phyloP scores from a whole-genome alignment of 2,888 invertebrate species.

The Drosophila trichaetosa region DNA sequence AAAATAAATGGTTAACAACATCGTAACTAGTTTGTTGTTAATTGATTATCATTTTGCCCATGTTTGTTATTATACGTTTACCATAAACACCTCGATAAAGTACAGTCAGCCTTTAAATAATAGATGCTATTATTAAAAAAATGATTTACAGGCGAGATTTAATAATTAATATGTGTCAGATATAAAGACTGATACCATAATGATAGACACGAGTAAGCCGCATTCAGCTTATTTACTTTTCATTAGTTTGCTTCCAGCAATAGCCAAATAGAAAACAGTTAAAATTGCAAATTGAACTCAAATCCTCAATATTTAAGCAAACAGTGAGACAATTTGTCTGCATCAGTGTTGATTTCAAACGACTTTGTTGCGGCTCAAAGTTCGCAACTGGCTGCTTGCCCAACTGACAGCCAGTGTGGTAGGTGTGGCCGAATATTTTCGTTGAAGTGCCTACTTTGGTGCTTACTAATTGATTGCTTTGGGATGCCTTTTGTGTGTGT shows the following conservation, averaged over 20 bases:
- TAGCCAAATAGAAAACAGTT: not conserved
- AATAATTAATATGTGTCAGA: not conserved
- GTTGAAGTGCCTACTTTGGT: conserved; percentile 12
- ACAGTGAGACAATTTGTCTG: not conserved
- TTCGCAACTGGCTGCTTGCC: conserved; percentile 35
- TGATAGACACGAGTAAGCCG: not conserved
- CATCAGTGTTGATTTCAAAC: conserved; percentile 34
- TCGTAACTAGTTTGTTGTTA: not conserved
- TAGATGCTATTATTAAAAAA: not conserved
- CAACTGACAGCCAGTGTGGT: conserved; percentile 22
- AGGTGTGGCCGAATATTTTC: conserved; percentile 38
- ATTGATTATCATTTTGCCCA: not conserved
- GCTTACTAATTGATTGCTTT: conserved; percentile 36
- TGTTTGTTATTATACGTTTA: not conserved
- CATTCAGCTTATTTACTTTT: not conserved
- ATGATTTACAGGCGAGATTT: not conserved
- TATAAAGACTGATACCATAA: not conserved
- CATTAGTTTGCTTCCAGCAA: not conserved
- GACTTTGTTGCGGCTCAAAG: conserved; percentile 33
- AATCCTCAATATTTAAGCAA: conserved; percentile 4
- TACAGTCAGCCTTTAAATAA: not conserved
- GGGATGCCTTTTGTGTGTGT: conserved; percentile 18
- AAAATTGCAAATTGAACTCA: conserved; percentile 10
- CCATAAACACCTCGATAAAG: not conserved
- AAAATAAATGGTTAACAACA: too few relatives aligned